A percentile compares a stretch with the other conserved stretches of the same genome.
These are phyloP conservation scores for Mnemiopsis leidyi DNA, from an alignment of 37 sponge, comb jelly and placozoan species.

Conservation along the genomic window DNA sequence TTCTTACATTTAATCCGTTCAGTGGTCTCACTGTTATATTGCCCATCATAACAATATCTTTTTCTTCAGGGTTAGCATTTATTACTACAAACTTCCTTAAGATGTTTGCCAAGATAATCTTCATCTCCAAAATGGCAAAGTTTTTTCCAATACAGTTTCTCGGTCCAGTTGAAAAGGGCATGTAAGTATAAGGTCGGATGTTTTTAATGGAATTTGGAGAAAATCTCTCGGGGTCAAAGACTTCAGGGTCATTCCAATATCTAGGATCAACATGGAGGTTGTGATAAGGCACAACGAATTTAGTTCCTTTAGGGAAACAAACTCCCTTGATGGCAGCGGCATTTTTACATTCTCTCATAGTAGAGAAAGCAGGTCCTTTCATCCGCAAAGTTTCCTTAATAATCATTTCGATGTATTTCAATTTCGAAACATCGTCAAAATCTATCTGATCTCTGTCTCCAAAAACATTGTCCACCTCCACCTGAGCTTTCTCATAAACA, in stretches of 20 bases:
- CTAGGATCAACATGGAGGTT: not conserved
- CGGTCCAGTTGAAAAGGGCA: not conserved
- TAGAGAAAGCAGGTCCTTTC: not conserved
- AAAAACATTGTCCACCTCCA: not conserved
- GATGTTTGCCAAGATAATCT: not conserved
- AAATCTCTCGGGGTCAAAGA: not conserved
- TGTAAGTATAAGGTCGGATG: slow-evolving; percentile 3
- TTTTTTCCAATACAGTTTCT: slow-evolving; percentile 7
- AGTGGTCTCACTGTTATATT: too few species aligned
- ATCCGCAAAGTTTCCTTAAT: slow-evolving; percentile 13
- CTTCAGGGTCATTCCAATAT: not conserved
- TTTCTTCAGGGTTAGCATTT: not conserved
- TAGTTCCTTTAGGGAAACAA: not conserved
- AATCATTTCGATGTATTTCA: not conserved
- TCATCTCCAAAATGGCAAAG: slow-evolving; percentile 53
- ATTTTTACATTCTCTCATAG: not conserved
- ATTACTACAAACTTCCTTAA: not conserved
- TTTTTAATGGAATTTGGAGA: not conserved
- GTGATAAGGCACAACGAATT: not conserved
- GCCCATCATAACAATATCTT: too few species aligned
- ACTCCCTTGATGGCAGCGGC: not conserved
- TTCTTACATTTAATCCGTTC: not conserved
- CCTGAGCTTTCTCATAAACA: not conserved
- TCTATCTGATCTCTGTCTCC: not conserved
- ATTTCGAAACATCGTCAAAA: not conserved